Evolutionary conservation across 2,888 invertebrate genomes (phyloP).

Genomic region (Choreutis nemorana): DNA sequence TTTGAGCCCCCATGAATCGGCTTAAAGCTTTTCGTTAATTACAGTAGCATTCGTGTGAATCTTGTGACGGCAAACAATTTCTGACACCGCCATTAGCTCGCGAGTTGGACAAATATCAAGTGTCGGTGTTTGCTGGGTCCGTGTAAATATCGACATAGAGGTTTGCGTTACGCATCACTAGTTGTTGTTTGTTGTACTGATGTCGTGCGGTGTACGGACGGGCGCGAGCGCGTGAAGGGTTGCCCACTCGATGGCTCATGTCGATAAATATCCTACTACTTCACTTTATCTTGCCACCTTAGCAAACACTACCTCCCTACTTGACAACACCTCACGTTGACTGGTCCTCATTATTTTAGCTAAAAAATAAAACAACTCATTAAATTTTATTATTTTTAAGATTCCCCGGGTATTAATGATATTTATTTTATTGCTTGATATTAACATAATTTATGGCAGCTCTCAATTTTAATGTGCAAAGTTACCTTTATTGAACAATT

Average conservation of each 20-base stretch:
- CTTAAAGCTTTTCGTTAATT: no score
- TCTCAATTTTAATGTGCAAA: constrained; percentile 1
- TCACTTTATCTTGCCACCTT: constrained; percentile 47
- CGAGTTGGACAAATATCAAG: constrained; percentile 55
- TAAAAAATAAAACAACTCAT: background rate
- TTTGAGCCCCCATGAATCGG: no score
- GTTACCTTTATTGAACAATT: constrained; percentile 31
- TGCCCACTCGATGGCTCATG: constrained; percentile 49
- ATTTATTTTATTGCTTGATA: constrained; percentile 4
- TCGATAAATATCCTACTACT: constrained; percentile 55
- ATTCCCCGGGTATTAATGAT: background rate
- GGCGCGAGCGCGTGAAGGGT: constrained; percentile 52
- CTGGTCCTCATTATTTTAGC: background rate
- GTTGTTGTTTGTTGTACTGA: constrained; percentile 45
- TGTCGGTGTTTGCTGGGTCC: constrained; percentile 51
- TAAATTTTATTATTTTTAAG: background rate
- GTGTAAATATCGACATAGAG: constrained; percentile 56
- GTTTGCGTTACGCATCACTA: constrained; percentile 67
- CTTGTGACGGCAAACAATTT: constrained; percentile 35
- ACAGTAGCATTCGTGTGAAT: constrained; percentile 52
- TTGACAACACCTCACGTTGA: background rate
- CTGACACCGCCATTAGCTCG: constrained; percentile 51
- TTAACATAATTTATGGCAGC: constrained; percentile 9
- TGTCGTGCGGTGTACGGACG: constrained; percentile 37
- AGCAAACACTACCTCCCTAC: constrained; percentile 29